Evolutionary conservation across 2,113 vertebrate species (phyloP), one percentile per base, ranked within the genome.

Genomic region (Marmota monax): DNA sequence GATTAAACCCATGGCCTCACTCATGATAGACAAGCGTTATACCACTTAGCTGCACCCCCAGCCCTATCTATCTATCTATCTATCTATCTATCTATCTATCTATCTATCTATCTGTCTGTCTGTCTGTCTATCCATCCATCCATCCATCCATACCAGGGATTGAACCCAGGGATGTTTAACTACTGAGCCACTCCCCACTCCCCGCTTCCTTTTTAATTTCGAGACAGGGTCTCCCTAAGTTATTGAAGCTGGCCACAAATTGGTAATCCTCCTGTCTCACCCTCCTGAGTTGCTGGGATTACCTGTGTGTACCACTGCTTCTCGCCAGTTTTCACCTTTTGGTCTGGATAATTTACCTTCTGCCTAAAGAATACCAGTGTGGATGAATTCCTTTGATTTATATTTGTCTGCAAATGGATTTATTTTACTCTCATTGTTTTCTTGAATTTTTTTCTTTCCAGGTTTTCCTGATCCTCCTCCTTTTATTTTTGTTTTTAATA

Each of bases 91-190:
- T n/a, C n/a, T n/a, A n/a, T 13, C 48, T 48, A 48, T 48, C 11
- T 2, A 4, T 45, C 25, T 65, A 12, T 10, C 10, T 48, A 11
- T 48, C 45, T 8, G 0, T 10, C 45, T 8, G 1, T 48, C 10
- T 7, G 1, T 42, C 42, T 5, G 4, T 42, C 42, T 5, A 42
- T 45, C 42, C 1, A 45, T 45, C 42, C 42, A 45, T 45, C 42
- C 42, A 42, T 42, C 42, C 42, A 7, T 45, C 7, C 45, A 13
- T 51, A 13, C 12, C 48, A 51, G 10, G 14, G 51, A 53, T 53
- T 16, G 3, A 53, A 67, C 63, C 4, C 63, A 69, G 27, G 13
- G 29, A 32, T 32, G 13, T 13, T 69, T 4, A 1, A 69, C 29
- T 27, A 32, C 65, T 32, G 12, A 69, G 65, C 65, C 27, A 32